Percentiles rank a stretch among this genome's conserved stretches.
These are phyloP conservation scores for Lymantria monacha DNA, from an alignment of 2,888 invertebrate species.

Conservation along the genomic window DNA sequence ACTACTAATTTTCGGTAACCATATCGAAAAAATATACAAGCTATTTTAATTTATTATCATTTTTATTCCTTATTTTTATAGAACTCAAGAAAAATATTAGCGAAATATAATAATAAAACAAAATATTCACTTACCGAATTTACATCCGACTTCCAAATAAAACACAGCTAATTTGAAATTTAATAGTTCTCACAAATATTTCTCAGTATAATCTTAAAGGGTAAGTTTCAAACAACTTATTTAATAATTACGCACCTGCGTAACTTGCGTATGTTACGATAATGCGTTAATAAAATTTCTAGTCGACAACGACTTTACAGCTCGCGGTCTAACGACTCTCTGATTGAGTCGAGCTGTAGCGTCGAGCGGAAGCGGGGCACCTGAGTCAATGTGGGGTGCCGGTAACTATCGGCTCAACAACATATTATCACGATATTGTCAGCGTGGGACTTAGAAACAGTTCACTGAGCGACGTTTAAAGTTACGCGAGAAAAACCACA, in stretches of 20 bases:
- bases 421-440: conserved; percentile 22
- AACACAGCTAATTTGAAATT: not conserved
- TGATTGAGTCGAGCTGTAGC: conserved; percentile 19
- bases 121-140: not conserved
- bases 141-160: not conserved
- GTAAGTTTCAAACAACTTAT: not conserved
- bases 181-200: not conserved
- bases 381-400: conserved; percentile 26
- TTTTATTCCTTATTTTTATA: no score
- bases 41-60: no score
- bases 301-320: conserved; percentile 18
- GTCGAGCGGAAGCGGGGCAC: conserved; percentile 18
- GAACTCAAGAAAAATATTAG: no score
- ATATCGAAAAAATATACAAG: no score
- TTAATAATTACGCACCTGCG: not conserved
- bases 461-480: conserved; percentile 3
- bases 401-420: conserved; percentile 1
- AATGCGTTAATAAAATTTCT: conserved; percentile 8
- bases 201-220: not conserved
- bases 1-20: no score
- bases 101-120: no score
- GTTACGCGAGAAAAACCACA: conserved; percentile 10
- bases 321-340: conserved; percentile 24
- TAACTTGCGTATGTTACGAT: conserved; percentile 4
- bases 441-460: conserved; percentile 39